Conservation (phyloP, 2,113 vertebrate genomes). For the Cairina moschata region DNA sequence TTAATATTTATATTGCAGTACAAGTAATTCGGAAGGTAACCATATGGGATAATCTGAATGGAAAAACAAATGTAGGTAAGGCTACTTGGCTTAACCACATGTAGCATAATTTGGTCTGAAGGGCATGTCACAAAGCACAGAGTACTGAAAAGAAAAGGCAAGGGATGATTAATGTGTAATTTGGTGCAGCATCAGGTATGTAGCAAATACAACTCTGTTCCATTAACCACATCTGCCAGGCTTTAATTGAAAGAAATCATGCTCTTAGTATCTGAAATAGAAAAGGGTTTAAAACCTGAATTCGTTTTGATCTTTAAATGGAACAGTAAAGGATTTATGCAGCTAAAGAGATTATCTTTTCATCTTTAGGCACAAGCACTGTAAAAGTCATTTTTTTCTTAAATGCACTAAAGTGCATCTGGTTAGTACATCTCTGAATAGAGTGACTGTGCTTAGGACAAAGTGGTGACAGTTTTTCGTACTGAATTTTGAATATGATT, state of each 20-base stretch:
- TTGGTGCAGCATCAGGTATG: slow-evolving; percentile 29
- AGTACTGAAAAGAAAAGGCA: not conserved
- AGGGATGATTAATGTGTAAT: slow-evolving; percentile 1
- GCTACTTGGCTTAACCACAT: not conserved
- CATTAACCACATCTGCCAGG: slow-evolving; percentile 37
- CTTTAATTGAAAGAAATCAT: slow-evolving; percentile 52
- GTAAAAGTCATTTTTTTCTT: not conserved
- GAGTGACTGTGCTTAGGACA: slow-evolving; percentile 20
- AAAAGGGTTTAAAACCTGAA: slow-evolving; percentile 47
- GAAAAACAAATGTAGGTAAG: not conserved
- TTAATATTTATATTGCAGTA: not conserved
- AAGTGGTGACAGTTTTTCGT: slow-evolving; percentile 16
- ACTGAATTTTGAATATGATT: slow-evolving; percentile 16
- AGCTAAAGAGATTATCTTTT: slow-evolving; percentile 52
- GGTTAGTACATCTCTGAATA: slow-evolving; percentile 8
- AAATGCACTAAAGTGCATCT: not conserved
- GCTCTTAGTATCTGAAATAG: slow-evolving; percentile 19
- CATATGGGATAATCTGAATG: not conserved
- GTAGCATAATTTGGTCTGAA: not conserved
- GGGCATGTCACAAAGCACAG: not conserved
- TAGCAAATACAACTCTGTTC: not conserved
- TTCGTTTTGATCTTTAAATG: slow-evolving; percentile 53
- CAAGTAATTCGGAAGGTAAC: not conserved
- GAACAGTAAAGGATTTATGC: slow-evolving; percentile 35
- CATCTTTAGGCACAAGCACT: slow-evolving; percentile 24